phyloP scores from a whole-genome alignment of 1,140 invertebrate species.

The Cherax destructor region DNA sequence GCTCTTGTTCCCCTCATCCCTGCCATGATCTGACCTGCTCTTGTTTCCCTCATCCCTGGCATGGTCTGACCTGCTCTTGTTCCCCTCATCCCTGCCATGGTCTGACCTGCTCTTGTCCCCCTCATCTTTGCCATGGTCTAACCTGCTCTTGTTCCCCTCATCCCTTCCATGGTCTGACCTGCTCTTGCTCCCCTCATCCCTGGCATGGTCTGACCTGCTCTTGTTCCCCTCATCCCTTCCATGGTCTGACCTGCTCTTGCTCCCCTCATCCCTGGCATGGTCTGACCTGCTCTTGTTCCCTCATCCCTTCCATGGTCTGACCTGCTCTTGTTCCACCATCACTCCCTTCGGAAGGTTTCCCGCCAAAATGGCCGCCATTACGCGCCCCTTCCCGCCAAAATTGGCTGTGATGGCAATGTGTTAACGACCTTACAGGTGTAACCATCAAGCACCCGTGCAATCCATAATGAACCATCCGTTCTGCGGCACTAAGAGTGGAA shows the following conservation, averaged over 20 bases:
- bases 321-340: slow-evolving; percentile 57
- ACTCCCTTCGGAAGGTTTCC: slow-evolving; percentile 59
- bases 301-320: slow-evolving; percentile 21
- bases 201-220: no score
- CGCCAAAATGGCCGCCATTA: slow-evolving; percentile 70
- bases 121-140: no score
- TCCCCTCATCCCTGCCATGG: not conserved
- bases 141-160: no score
- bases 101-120: no score
- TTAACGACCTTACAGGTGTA: slow-evolving; percentile 1
- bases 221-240: no score
- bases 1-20: no score
- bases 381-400: slow-evolving; percentile 69
- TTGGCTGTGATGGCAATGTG: slow-evolving; percentile 60
- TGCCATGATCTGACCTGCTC: no score
- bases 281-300: no score
- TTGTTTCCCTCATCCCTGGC: not conserved
- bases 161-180: no score
- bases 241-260: no score
- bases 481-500: not conserved
- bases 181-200: no score
- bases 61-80: slow-evolving; percentile 59
- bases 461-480: not conserved
- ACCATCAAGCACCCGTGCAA: not conserved
- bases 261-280: no score